A percentile compares a stretch with the other conserved stretches of the same genome.
phyloP scores from a whole-genome alignment of 2,888 invertebrate genomes.

The Megalurothrips usitatus region DNA sequence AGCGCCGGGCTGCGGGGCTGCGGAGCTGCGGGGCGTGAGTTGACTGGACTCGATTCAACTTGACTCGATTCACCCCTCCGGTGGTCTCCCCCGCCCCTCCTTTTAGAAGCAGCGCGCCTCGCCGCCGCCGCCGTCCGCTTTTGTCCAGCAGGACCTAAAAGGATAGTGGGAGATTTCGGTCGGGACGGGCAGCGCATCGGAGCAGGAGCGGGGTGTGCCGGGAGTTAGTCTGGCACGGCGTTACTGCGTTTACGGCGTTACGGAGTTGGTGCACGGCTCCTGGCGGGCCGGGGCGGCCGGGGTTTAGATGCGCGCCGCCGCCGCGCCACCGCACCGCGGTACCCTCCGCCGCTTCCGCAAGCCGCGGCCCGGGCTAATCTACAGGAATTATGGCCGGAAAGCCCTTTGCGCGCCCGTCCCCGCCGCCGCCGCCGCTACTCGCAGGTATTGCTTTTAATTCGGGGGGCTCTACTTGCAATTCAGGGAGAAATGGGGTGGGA shows the following conservation, averaged over 20 bases:
- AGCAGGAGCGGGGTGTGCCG: neutral
- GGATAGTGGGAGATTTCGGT: too few relatives aligned
- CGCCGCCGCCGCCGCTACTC: neutral
- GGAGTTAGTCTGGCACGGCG: too few relatives aligned
- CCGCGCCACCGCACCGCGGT: too few relatives aligned
- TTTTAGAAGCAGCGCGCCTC: neutral
- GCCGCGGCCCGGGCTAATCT: neutral
- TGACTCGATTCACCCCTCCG: neutral
- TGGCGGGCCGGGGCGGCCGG: too few relatives aligned
- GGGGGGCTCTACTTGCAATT: neutral
- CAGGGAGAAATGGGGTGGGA: neutral
- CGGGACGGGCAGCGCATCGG: neutral
- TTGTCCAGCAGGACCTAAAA: too few relatives aligned
- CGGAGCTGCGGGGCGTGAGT: neutral
- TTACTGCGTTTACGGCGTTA: too few relatives aligned
- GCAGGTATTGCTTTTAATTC: neutral
- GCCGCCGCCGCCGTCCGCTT: too few relatives aligned
- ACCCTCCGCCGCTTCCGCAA: neutral
- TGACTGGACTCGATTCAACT: conserved; percentile 15
- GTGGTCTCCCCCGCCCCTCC: neutral
- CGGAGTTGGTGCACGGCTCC: too few relatives aligned
- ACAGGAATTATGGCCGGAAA: neutral
- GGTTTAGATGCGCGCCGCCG: too few relatives aligned
- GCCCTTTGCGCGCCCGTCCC: neutral
- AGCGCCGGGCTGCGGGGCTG: too few relatives aligned